These are phyloP conservation scores for Hassar affinis DNA, from an alignment of 2,113 vertebrate genomes.

Conservation along the genomic window DNA sequence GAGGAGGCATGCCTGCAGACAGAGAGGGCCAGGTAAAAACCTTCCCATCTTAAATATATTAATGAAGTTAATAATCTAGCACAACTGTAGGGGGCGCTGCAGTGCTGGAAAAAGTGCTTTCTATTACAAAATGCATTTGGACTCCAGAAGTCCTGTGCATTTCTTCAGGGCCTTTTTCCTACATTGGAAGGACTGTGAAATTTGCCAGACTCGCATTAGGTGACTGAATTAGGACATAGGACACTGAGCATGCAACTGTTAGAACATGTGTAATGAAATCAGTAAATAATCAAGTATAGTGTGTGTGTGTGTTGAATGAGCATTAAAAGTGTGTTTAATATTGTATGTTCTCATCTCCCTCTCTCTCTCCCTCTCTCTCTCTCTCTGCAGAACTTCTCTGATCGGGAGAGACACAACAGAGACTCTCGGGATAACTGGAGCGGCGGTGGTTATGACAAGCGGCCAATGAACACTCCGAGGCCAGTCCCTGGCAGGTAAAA, in stretches of 20 bases:
- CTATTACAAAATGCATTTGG: neutral
- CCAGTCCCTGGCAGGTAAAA: constrained; percentile 38
- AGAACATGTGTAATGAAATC: neutral
- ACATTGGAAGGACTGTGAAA: neutral
- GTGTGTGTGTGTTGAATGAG: neutral
- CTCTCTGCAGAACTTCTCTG: constrained; percentile 81
- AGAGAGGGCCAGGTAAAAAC: constrained; percentile 70
- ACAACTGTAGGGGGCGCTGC: neutral
- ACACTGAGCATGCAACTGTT: neutral
- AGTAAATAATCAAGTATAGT: neutral
- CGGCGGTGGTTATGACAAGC: constrained; percentile 77
- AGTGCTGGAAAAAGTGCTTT: neutral
- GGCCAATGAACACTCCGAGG: constrained; percentile 62
- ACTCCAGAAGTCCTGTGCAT: neutral
- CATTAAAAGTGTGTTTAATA: too few relatives aligned
- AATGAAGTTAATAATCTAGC: neutral
- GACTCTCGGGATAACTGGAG: constrained; percentile 83
- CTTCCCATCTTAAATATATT: too few relatives aligned
- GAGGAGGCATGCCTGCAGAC: constrained; percentile 77
- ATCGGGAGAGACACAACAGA: constrained; percentile 85
- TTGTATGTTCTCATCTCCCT: neutral
- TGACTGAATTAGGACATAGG: neutral
- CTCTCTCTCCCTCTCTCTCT: constrained; percentile 14
- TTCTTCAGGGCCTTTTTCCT: neutral
- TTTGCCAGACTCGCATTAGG: neutral